Conservation (phyloP, 1,140 invertebrate genomes). For the Vanessa atalanta region DNA sequence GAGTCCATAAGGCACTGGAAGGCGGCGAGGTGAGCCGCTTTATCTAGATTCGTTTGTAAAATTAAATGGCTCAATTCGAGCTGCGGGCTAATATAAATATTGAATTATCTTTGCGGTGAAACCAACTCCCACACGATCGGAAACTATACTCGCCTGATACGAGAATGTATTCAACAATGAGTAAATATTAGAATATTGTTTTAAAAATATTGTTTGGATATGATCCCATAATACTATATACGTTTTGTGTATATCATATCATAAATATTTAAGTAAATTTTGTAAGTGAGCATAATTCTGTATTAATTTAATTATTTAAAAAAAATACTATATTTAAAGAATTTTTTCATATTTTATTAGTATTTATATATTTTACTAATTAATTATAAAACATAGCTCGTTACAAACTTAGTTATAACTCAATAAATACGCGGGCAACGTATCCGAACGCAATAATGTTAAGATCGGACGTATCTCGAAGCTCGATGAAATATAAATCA, state of each 20-base stretch:
- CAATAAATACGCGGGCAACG: background rate
- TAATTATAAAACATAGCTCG: no score
- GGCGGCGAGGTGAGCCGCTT: constrained; percentile 44
- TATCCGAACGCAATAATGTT: constrained; percentile 31
- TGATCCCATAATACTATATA: no score
- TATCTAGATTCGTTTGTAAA: constrained; percentile 69
- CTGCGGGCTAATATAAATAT: constrained; percentile 65
- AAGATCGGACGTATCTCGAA: constrained; percentile 1
- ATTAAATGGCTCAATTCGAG: constrained; percentile 64
- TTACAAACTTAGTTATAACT: no score
- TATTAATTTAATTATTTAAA: no score
- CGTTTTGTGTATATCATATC: no score
- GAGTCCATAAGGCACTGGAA: constrained; percentile 55
- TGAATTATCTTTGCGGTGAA: constrained; percentile 36
- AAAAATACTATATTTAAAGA: no score
- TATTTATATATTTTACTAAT: no score
- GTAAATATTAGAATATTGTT: background rate
- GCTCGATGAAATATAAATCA: constrained; percentile 60
- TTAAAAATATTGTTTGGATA: no score
- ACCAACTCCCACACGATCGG: constrained; percentile 26
- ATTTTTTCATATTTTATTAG: no score
- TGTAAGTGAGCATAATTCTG: no score
- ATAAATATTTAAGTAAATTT: no score
- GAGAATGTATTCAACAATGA: background rate
- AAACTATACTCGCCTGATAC: constrained; percentile 5